Evolutionary conservation across 2,113 vertebrate species (phyloP), one percentile per base, ranked within the genome.

Genomic region (Blennius ocellaris): DNA sequence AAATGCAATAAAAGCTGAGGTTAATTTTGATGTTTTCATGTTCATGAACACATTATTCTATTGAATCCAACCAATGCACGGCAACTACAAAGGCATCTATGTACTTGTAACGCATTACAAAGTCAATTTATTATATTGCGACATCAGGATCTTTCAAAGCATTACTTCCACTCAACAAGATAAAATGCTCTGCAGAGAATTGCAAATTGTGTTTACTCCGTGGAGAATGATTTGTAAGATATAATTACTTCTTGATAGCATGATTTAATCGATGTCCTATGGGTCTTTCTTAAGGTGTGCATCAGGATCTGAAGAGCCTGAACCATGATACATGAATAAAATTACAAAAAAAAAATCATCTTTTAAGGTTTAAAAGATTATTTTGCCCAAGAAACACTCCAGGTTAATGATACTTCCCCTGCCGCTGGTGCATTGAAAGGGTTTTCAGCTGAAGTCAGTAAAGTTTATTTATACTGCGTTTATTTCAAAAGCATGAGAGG

Each of bases 381-480:
- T 15, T 45, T 60, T 50, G 17, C 1, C 41, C 37, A 56, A 51
- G 14, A 2, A 80, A 56, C 38, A 68, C 6, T 38, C 44, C 30
- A 57, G 50, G 15, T 40, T 59, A 50, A 67, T 30, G 2, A 44
- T 37, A 3, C n/a, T 68, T 16, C 45, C n/a, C 17, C 8, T 17
- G 47, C 17, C 56, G 57, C 53, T 59, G 73, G 21, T 30, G 21
- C 38, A 45, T 68, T 36, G 14, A 36, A 51, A 51, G 11, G 0
- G 7, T 38, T 67, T 75, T 75, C n/a, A 71, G 37, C 66, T 47
- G 37, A 68, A 49, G 37, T 53, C 64, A 71, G 38, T 73, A 0
- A 37, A 53, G 38, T 66, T 41, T 64, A 51, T 71, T 68, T 60
- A 41, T 62, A 43, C n/a, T 12, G 15, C 16, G 11, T 44, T 8